These are phyloP conservation scores for Oreocharis arfaki DNA, from an alignment of 2,113 vertebrate species.

Conservation along the genomic window DNA sequence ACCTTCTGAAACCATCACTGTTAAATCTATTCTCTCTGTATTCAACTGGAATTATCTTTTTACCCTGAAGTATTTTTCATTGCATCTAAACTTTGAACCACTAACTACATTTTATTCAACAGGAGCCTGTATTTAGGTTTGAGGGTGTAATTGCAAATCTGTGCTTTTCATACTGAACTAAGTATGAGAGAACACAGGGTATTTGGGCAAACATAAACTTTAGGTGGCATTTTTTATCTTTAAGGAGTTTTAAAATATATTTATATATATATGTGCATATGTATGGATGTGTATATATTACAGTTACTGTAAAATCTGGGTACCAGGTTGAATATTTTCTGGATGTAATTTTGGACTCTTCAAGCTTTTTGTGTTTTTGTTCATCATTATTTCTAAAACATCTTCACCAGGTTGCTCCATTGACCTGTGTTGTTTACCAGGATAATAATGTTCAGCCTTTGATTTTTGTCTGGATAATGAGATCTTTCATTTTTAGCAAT, in stretches of 20 bases:
- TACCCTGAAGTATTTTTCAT: background rate
- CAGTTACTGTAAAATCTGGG: background rate
- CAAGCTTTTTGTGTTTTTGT: background rate
- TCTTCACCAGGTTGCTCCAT: background rate
- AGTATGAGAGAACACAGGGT: background rate
- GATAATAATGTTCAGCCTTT: background rate
- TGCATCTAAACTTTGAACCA: background rate
- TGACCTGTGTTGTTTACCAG: background rate
- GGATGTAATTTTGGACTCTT: background rate
- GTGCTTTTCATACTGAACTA: background rate
- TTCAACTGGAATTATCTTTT: background rate
- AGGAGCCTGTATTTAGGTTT: background rate
- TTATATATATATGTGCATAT: too few species aligned
- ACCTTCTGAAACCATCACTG: background rate
- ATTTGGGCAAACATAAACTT: background rate
- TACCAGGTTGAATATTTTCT: background rate
- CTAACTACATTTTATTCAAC: background rate
- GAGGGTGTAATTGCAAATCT: background rate
- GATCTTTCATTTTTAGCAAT: background rate
- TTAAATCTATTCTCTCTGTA: background rate
- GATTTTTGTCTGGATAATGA: background rate
- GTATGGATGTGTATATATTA: background rate
- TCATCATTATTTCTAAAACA: background rate
- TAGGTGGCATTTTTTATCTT: background rate
- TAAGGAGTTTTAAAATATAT: background rate